Percentiles rank a stretch among this genome's conserved stretches.
phyloP scores from a whole-genome alignment of 2,113 vertebrate species.

The Cheirogaleus medius region DNA sequence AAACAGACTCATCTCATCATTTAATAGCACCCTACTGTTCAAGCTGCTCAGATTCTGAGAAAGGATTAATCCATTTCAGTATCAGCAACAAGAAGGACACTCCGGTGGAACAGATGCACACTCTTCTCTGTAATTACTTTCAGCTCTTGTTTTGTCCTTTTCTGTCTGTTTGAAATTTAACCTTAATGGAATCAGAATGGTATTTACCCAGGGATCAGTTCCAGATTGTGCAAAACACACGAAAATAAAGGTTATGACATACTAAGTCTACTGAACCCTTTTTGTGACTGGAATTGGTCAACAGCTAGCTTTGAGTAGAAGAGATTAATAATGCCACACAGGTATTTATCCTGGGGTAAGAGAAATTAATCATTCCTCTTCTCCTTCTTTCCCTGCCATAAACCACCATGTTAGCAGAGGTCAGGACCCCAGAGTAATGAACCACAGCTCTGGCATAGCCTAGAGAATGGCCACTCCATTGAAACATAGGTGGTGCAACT shows the following conservation, averaged over 20 bases:
- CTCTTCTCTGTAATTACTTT: conserved; percentile 77
- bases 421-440: accelerated
- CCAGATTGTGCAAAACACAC: conserved; percentile 64
- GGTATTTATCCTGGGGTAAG: neutral
- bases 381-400: neutral
- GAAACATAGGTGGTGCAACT: neutral
- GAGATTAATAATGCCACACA: conserved; percentile 7
- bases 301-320: conserved; percentile 58
- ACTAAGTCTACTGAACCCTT: conserved; percentile 41
- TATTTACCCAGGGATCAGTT: conserved; percentile 54
- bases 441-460: neutral
- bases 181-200: conserved; percentile 75
- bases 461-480: neutral
- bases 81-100: conserved; percentile 57
- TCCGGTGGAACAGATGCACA: conserved; percentile 67
- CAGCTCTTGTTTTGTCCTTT: conserved; percentile 74
- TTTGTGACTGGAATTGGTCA: conserved; percentile 40
- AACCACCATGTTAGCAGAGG: neutral
- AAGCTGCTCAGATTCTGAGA: conserved; percentile 39
- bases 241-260: conserved; percentile 71
- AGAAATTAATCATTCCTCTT: neutral
- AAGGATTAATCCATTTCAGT: conserved; percentile 57
- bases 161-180: conserved; percentile 78
- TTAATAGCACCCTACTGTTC: conserved; percentile 55
- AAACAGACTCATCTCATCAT: conserved; percentile 48